These are phyloP conservation scores for Zaprionus camerounensis DNA, from an alignment of 1,140 invertebrate genomes.

Conservation along the genomic window DNA sequence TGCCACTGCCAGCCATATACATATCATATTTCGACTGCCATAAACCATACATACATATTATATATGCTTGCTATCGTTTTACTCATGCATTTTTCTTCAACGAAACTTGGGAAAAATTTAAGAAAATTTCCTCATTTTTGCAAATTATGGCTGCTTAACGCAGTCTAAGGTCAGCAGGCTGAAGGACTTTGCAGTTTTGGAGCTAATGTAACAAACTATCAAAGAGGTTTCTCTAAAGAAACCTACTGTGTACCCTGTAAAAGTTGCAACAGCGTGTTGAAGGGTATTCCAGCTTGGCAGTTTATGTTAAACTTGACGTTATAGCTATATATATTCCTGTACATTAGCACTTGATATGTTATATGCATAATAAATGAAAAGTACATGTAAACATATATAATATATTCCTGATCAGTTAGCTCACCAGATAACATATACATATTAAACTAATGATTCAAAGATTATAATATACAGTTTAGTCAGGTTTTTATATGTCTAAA, in stretches of 20 bases:
- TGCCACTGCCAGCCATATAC: background rate
- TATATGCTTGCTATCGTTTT: background rate
- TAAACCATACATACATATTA: background rate
- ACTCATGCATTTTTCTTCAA: background rate
- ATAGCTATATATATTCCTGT: background rate
- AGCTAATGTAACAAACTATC: background rate
- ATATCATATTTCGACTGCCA: constrained; percentile 25
- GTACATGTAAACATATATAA: no score
- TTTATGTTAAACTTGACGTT: no score
- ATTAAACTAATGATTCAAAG: no score
- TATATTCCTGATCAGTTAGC: no score
- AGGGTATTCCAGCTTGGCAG: no score
- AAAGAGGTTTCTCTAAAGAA: background rate
- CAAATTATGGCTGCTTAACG: constrained; percentile 64
- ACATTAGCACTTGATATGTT: background rate
- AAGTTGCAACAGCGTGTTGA: background rate
- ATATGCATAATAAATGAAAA: no score
- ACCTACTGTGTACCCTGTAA: background rate
- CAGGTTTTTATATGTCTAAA: no score
- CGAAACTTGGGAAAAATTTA: background rate
- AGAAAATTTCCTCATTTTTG: constrained; percentile 18
- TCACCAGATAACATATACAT: no score
- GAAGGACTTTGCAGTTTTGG: background rate
- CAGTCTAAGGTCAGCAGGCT: constrained; percentile 37
- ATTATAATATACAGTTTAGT: no score